Evolutionary conservation across 2,797 vertebrate genomes (phyloP).

Genomic region (Galagoides demidoff): DNA sequence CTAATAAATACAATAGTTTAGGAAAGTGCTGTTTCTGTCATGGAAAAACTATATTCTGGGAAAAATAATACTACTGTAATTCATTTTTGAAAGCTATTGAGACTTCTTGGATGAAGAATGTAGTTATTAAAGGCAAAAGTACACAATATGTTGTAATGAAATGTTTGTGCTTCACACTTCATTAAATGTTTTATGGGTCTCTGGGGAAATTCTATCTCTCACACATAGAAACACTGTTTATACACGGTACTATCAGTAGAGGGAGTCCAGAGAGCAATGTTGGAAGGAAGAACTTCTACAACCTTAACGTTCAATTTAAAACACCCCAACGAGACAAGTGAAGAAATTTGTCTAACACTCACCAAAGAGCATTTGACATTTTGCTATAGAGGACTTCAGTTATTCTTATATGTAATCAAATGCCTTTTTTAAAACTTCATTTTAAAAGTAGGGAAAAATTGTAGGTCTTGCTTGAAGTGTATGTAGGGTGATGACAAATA

Average conservation of each 20-base stretch:
- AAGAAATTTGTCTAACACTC: neutral
- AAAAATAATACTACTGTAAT: constrained; percentile 88
- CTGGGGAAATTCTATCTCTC: constrained; percentile 87
- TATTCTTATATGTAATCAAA: neutral
- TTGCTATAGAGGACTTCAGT: neutral
- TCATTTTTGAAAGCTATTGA: constrained; percentile 89
- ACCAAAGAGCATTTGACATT: neutral
- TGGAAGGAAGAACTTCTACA: constrained; percentile 8
- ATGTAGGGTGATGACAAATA: constrained; percentile 52
- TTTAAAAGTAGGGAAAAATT: neutral
- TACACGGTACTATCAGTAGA: constrained; percentile 72
- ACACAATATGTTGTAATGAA: constrained; percentile 91
- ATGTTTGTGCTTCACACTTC: constrained; percentile 89
- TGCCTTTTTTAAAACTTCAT: neutral
- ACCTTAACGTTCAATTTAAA: constrained; percentile 15
- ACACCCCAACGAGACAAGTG: neutral
- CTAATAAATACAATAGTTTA: constrained; percentile 90
- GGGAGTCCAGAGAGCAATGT: constrained; percentile 60
- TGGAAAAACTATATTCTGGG: constrained; percentile 85
- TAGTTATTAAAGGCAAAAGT: constrained; percentile 90
- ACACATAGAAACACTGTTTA: constrained; percentile 74
- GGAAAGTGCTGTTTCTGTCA: constrained; percentile 85
- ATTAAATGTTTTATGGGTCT: constrained; percentile 89
- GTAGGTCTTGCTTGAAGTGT: neutral
- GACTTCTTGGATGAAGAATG: constrained; percentile 88